Percentiles rank a stretch among this genome's conserved stretches.
phyloP scores from a whole-genome alignment of 2,113 vertebrate species.

The Anas platyrhynchos region DNA sequence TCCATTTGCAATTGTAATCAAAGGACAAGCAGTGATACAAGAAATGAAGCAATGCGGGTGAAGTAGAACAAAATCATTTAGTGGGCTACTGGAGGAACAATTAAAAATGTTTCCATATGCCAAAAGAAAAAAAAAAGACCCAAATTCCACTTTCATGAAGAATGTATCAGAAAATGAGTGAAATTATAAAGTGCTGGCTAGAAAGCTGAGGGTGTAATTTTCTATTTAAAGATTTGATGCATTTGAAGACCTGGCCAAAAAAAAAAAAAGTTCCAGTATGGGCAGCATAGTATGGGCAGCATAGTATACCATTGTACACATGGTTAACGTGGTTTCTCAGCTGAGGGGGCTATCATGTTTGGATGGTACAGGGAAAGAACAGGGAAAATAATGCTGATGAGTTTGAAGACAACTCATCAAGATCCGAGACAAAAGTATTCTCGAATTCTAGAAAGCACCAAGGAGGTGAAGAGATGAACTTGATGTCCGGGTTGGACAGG shows the following conservation, averaged over 20 bases:
- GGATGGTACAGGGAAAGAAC: background rate
- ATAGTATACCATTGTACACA: background rate
- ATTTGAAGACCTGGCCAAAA: background rate
- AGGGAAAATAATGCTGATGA: background rate
- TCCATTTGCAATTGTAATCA: conserved; percentile 73
- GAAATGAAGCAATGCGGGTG: conserved; percentile 71
- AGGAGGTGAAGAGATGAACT: background rate
- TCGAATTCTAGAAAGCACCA: background rate
- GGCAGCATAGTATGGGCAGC: background rate
- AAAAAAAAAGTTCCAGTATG: background rate
- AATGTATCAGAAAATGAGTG: background rate
- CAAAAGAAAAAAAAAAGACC: conserved; percentile 22
- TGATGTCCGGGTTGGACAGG: background rate
- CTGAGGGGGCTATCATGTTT: background rate
- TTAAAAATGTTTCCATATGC: conserved; percentile 53
- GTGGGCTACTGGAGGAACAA: conserved; percentile 69
- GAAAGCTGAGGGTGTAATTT: background rate
- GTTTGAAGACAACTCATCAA: background rate
- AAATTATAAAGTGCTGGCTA: conserved; percentile 25
- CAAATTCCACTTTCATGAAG: conserved; percentile 36
- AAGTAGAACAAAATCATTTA: conserved; percentile 75
- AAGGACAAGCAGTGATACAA: conserved; percentile 73
- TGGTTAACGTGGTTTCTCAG: background rate
- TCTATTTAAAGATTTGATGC: background rate
- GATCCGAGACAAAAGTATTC: background rate